These are phyloP conservation scores for Tenthredo notha DNA, from an alignment of 2,888 invertebrate genomes.

Conservation along the genomic window DNA sequence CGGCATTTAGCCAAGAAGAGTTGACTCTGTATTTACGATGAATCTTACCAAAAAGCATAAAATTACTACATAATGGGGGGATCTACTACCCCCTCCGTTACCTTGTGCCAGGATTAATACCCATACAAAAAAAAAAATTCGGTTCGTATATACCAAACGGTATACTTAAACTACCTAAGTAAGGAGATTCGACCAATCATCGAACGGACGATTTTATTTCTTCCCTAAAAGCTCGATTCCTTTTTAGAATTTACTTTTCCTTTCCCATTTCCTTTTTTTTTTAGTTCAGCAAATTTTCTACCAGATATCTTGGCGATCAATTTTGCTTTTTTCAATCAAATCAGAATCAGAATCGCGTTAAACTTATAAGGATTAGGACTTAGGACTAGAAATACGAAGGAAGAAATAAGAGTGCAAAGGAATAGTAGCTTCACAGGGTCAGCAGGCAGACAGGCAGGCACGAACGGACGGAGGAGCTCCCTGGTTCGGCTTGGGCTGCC, in stretches of 20 bases:
- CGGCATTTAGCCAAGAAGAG: conserved; percentile 73
- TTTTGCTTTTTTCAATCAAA: too few relatives aligned
- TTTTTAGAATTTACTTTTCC: background rate
- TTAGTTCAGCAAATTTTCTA: background rate
- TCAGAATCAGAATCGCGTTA: background rate
- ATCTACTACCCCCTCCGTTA: background rate
- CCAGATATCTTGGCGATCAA: too few relatives aligned
- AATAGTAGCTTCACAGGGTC: conserved; percentile 26
- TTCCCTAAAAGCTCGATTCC: background rate
- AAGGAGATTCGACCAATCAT: background rate
- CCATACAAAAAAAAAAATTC: background rate
- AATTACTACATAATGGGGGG: conserved; percentile 72
- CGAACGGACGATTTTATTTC: background rate
- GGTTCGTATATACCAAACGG: background rate
- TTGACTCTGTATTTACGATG: conserved; percentile 73
- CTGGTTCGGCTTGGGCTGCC: conserved; percentile 74
- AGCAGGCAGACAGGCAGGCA: conserved; percentile 60
- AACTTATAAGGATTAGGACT: conserved; percentile 13
- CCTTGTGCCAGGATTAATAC: background rate
- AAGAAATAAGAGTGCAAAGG: conserved; percentile 64
- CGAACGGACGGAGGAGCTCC: conserved; percentile 57
- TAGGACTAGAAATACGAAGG: conserved; percentile 48
- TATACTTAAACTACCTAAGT: background rate
- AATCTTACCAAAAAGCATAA: conserved; percentile 73
- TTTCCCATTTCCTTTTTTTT: background rate